These are phyloP conservation scores for Collichthys lucidus DNA, from an alignment of 2,113 vertebrate genomes.

Conservation along the genomic window DNA sequence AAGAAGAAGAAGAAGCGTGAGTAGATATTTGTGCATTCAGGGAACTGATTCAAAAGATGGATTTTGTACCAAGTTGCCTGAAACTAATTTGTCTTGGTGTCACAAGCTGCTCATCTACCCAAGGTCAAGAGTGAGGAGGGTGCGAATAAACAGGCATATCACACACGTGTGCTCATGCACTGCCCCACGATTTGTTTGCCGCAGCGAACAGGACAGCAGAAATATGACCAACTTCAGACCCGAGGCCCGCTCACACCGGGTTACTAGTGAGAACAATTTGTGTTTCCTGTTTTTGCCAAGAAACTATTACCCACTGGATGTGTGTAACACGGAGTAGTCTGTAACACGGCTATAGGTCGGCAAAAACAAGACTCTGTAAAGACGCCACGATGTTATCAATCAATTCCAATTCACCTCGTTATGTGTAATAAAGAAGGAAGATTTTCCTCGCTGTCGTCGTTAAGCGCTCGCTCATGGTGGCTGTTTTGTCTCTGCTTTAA, in stretches of 20 bases:
- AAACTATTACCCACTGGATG: too few relatives aligned
- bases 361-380: background rate
- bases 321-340: background rate
- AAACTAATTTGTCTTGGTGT: slow-evolving; percentile 20
- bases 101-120: background rate
- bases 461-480: too few relatives aligned
- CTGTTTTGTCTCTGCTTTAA: too few relatives aligned
- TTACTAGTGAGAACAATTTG: background rate
- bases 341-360: background rate
- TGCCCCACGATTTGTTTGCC: background rate
- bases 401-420: background rate
- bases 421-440: background rate
- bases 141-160: background rate
- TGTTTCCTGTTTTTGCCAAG: too few relatives aligned
- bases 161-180: background rate
- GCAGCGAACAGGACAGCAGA: background rate
- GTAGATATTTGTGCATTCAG: slow-evolving; percentile 14
- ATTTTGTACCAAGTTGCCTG: background rate
- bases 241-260: background rate
- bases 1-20: background rate
- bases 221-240: background rate
- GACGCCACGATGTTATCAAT: too few relatives aligned
- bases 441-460: too few relatives aligned
- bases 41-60: slow-evolving; percentile 18
- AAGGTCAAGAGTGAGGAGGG: slow-evolving; percentile 19